Conservation (phyloP, 2,888 invertebrate genomes). For the Hypsopygia costalis region DNA sequence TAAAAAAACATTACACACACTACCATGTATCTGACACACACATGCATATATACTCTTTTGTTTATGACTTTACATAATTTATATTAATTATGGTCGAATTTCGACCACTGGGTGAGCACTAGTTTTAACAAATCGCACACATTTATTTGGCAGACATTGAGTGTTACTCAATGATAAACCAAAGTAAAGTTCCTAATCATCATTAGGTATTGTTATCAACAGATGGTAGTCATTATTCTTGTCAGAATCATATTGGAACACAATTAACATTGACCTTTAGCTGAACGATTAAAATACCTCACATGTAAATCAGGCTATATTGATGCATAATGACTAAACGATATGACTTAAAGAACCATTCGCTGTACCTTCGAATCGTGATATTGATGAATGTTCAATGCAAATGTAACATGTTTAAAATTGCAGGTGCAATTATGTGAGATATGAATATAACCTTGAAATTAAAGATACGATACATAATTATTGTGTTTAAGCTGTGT, state of each 20-base stretch:
- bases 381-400: background rate
- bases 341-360: background rate
- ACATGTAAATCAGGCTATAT: background rate
- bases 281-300: background rate
- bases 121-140: too few relatives aligned
- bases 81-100: too few relatives aligned
- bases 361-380: constrained; percentile 1
- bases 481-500: too few relatives aligned
- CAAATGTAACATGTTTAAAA: background rate
- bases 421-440: background rate
- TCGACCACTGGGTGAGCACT: too few relatives aligned
- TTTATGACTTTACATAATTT: too few relatives aligned
- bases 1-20: too few relatives aligned
- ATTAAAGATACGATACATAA: background rate
- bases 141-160: too few relatives aligned
- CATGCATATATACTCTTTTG: too few relatives aligned
- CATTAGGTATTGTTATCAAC: background rate
- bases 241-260: background rate
- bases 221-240: background rate
- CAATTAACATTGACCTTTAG: constrained; percentile 1
- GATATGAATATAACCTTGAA: background rate
- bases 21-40: too few relatives aligned
- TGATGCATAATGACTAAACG: background rate
- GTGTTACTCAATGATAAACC: background rate
- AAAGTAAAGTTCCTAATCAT: background rate